These are phyloP conservation scores for Emmelina monodactyla DNA, from an alignment of 2,888 invertebrate species.

Conservation along the genomic window DNA sequence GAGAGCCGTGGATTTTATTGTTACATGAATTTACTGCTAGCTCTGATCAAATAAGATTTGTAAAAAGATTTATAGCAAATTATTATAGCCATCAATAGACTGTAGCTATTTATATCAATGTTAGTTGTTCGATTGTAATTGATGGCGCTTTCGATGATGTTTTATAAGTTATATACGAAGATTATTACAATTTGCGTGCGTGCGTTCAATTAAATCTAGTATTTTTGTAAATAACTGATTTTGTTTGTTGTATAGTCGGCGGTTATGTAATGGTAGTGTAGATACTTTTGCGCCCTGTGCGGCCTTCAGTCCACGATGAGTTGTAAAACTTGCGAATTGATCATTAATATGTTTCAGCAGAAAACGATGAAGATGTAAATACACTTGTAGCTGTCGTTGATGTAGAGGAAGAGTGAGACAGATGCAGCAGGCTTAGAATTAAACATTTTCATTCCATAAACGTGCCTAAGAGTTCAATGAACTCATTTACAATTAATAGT, in stretches of 20 bases:
- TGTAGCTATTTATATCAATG: constrained; percentile 56
- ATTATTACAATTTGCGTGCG: too few relatives aligned
- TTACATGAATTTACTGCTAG: too few relatives aligned
- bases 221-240: constrained; percentile 12
- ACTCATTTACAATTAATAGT: constrained; percentile 37
- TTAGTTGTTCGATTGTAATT: constrained; percentile 42
- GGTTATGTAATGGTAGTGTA: constrained; percentile 1
- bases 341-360: constrained; percentile 15
- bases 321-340: neutral
- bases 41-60: constrained; percentile 21
- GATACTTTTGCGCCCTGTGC: neutral
- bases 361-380: constrained; percentile 36
- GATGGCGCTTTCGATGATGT: constrained; percentile 37
- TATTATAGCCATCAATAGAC: constrained; percentile 43
- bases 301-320: constrained; percentile 9
- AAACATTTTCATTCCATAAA: constrained; percentile 38
- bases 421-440: constrained; percentile 25
- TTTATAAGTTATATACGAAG: constrained; percentile 7
- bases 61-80: constrained; percentile 22
- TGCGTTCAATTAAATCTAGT: constrained; percentile 1
- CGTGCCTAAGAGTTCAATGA: constrained; percentile 49
- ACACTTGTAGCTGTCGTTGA: constrained; percentile 22
- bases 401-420: constrained; percentile 35
- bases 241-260: constrained; percentile 10
- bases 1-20: too few relatives aligned